Base-by-base conservation (phyloP, 2,888 invertebrate species). In the Nudaria mundana region DNA sequence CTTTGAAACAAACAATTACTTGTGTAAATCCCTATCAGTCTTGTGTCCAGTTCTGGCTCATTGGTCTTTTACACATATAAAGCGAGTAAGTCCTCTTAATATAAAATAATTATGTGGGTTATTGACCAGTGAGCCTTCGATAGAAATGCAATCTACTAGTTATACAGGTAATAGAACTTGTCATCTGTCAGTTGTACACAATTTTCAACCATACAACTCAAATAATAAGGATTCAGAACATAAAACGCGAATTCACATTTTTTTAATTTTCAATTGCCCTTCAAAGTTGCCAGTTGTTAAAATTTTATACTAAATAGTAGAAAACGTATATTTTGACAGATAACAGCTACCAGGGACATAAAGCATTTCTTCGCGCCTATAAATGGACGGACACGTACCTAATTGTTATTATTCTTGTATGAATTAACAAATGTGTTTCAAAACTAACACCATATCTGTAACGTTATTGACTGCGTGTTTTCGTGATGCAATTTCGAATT, bases 311-410 rank as follows among this genome's bases (percentile, higher is more conserved):
- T 24, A 16, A 33, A 15, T 24, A 24, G 33, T 24, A 33, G 37
- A 15, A 33, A 7, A 13, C 13, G 29, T 42, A 33, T 37, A 40
- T 6, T 29, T 31, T 32, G 34, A 38, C 18, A 43, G 44, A 47
- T 34, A 40, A 22, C 28, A 47, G 39, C 33, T 52, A 43, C 43
- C 36, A 39, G 18, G 30, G 40, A 48, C 32, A 52, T 23, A 42
- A 50, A 51, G 54, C 51, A 56, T 52, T 52, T 51, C 61, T 45
- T 50, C 54, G 51, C 48, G 51, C 48, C 43, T 61, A 52, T 40
- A 37, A 48, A 52, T 63, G 66, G 66, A 67, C 66, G 66, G 66
- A 67, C 57, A 58, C 49, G 40, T 67, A 58, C 49, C 39, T 67
- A 58, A 59, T 63, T 63, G 52, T 60, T 59, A 49, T 44, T 52